Evolutionary conservation across 2,113 vertebrate species (phyloP).

Genomic region (Eulacestoma nigropectus): DNA sequence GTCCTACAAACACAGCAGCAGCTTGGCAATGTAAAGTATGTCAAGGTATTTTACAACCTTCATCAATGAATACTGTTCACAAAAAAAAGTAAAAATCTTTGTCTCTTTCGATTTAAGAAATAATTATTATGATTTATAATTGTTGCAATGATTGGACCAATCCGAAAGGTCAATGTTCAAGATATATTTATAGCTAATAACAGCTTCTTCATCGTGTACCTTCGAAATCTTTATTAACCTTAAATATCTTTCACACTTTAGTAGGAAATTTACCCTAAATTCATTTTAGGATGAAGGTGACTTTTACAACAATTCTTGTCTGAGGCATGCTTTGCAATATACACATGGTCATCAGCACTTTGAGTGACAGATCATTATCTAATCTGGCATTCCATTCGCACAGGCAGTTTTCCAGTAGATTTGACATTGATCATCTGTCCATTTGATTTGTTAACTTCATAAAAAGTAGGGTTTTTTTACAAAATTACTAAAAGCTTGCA

Average conservation of each 20-base stretch:
- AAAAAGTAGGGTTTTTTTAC: slow-evolving; percentile 30
- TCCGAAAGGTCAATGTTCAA: slow-evolving; percentile 32
- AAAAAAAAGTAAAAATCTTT: background rate
- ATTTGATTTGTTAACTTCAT: slow-evolving; percentile 52
- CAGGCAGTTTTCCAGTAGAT: slow-evolving; percentile 38
- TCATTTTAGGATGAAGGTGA: slow-evolving; percentile 59
- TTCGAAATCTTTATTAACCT: slow-evolving; percentile 50
- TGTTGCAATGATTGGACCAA: slow-evolving; percentile 51
- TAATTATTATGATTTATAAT: slow-evolving; percentile 56
- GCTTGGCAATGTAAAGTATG: background rate
- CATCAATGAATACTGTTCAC: background rate
- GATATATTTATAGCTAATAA: slow-evolving; percentile 52
- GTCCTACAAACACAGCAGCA: background rate
- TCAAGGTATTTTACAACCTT: background rate
- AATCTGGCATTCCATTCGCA: slow-evolving; percentile 46
- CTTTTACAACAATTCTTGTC: slow-evolving; percentile 53
- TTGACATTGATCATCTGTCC: slow-evolving; percentile 50
- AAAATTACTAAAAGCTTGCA: slow-evolving; percentile 40
- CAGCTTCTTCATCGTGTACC: slow-evolving; percentile 26
- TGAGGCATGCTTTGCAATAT: background rate
- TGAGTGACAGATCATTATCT: slow-evolving; percentile 30
- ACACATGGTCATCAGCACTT: background rate
- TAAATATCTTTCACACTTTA: slow-evolving; percentile 20
- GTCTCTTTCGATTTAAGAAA: slow-evolving; percentile 47
- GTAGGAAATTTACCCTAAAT: slow-evolving; percentile 39